Base-by-base conservation (phyloP, 2,888 invertebrate species). In the Stenodera caucasica region DNA sequence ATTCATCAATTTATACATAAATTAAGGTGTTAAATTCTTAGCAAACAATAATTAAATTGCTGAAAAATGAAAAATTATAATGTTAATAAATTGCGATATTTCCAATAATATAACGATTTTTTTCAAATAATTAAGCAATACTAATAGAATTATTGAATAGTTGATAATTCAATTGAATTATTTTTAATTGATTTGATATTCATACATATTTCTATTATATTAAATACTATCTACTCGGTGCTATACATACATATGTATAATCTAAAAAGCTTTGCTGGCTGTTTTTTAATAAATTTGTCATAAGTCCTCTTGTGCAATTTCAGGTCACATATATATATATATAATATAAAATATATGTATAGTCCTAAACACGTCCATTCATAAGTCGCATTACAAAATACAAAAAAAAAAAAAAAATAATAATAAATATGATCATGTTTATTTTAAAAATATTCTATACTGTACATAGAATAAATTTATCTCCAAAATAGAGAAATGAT, bases 401-500 rank as follows among this genome's bases (percentile, higher is more conserved):
- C 8, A 29, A 29, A 29, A 29, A 29, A 29, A 29, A 4, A 8
- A 29, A 26, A 52, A 30, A 6, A 11, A 54, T 23, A 37, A 35
- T 54, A 11, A 52, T 15, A 40, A 54, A 35, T 45, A 58, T 50
- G 29, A 61, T 55, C 45, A 35, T 33, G 55, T 56, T 51, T 57
- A 40, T 63, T 56, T 61, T 15, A 21, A 58, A 58, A 40, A 56
- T 50, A 59, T 67, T 60, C 40, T 40, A 37, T 18, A 64, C 45
- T 67, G 66, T 69, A 69, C 64, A 69, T 67, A 69, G 45, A 51
- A 57, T 57, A 53, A 57, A 66, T 66, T 57, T 62, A 64, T 65
- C 30, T 21, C 62, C 55, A 64, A 65, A 67, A 67, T 7, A 8
- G 11, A 18, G 9, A 40, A 40, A 18, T 2, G 14, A 14, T 15